Evolutionary conservation across 2,113 vertebrate genomes (phyloP).

Genomic region (Himantopus leucocephalus): DNA sequence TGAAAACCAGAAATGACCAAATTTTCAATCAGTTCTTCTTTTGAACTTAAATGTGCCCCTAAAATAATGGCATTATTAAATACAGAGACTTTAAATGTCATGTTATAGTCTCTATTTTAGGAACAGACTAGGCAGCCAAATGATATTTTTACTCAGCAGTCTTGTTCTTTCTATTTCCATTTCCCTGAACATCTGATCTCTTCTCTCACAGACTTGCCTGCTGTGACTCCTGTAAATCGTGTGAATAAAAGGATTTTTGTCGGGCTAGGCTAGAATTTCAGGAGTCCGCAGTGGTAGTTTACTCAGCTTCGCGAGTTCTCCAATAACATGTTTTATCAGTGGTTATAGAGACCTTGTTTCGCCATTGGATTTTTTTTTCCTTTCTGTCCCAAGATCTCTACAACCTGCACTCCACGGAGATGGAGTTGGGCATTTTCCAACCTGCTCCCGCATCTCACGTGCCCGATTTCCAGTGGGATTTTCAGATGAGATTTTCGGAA

Average conservation of each 20-base stretch:
- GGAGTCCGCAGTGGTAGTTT: conserved; percentile 19
- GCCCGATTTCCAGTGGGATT: background rate
- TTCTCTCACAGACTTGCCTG: conserved; percentile 3
- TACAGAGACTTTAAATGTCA: conserved; percentile 30
- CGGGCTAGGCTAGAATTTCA: conserved; percentile 24
- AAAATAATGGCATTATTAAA: conserved; percentile 39
- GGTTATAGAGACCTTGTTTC: background rate
- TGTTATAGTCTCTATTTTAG: conserved; percentile 7
- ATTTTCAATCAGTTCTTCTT: background rate
- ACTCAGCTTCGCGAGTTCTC: background rate
- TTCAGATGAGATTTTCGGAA: conserved; percentile 3
- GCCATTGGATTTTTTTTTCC: background rate
- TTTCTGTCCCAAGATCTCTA: background rate
- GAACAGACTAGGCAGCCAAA: background rate
- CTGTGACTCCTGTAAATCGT: conserved; percentile 50
- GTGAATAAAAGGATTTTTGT: conserved; percentile 55
- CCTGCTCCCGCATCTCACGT: background rate
- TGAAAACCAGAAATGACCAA: background rate
- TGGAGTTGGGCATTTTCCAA: background rate
- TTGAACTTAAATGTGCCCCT: conserved; percentile 3
- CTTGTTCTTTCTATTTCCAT: background rate
- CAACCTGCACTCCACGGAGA: background rate
- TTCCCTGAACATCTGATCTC: conserved; percentile 8
- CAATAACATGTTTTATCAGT: conserved; percentile 7
- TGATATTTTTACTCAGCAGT: background rate